Evolutionary conservation across 2,888 invertebrate species (phyloP), one percentile per base, ranked within the genome.

Genomic region (Myathropa florea): DNA sequence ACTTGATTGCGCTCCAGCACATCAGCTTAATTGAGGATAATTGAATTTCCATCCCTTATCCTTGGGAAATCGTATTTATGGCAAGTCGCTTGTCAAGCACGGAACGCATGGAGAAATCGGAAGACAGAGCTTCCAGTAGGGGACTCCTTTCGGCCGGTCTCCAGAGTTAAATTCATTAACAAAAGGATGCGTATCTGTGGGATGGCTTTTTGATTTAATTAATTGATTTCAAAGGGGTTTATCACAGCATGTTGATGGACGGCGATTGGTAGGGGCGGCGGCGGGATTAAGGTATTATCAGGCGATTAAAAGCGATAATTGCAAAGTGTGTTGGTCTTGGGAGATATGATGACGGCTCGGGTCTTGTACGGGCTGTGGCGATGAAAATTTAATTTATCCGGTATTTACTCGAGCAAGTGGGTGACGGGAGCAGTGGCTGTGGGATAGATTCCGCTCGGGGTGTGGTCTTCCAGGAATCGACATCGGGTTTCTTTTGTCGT

Each of bases 21-120:
- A 85, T 85, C 84, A 81, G 81, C 81, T 85, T 85, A 85, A 85
- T 85, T 85, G 84, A 57, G 76, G 84, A 85, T 85, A 85, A 85
- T 81, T 85, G 81, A 85, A 85, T 85, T 85, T 63, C 67, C 81
- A 77, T 39, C 76, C 81, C 71, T 61, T 77, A 39, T 60, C 36
- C n/a, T 24, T 59, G 75, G 46, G 55, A 84, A 76, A 84, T 76
- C 67, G 36, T 77, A 77, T 85, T 80, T 85, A 46, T 72, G 67
- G 23, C 59, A 39, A 57, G 57, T 57, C 10, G 30, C 33, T 59
- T 18, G 24, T 73, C 57, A 2, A 36, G 21, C 18, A 71, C 23
- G 53, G 71, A 71, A 70, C 60, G 68, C 73, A 75, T 68, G 61
- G 59, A 46, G 64, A 28, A 26, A 10, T n/a, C 18, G 61, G 14